These are phyloP conservation scores for Zeus faber DNA, from an alignment of 2,113 vertebrate genomes.

Conservation along the genomic window DNA sequence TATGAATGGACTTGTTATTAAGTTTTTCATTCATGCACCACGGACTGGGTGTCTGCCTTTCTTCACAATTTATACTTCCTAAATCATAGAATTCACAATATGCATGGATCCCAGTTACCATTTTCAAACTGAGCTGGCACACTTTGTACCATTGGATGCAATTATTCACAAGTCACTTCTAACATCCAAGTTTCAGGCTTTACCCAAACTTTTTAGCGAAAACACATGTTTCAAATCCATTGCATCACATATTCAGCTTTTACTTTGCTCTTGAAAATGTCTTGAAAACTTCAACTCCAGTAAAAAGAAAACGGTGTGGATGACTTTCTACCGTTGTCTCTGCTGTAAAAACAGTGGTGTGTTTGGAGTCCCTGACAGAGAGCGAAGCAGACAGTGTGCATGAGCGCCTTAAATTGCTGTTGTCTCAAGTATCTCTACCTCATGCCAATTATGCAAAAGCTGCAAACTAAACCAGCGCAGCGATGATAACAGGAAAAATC, in stretches of 20 bases:
- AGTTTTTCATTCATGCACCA: neutral
- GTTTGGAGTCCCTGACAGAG: conserved; percentile 35
- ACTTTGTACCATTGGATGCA: conserved; percentile 15
- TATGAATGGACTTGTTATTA: neutral
- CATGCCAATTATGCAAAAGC: conserved; percentile 55
- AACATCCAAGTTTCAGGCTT: conserved; percentile 22
- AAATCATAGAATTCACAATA: neutral
- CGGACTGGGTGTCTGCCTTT: neutral
- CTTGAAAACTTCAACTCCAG: conserved; percentile 37
- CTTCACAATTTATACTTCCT: neutral
- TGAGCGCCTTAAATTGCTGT: conserved; percentile 33
- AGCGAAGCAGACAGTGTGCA: conserved; percentile 49
- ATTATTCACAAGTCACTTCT: conserved; percentile 30
- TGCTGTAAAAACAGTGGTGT: conserved; percentile 21
- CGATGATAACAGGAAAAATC: conserved; percentile 54
- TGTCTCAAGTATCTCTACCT: conserved; percentile 54
- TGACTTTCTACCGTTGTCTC: conserved; percentile 34
- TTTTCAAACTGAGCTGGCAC: conserved; percentile 5
- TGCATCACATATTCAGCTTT: conserved; percentile 28
- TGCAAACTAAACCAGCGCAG: conserved; percentile 55
- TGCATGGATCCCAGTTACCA: neutral
- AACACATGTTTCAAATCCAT: conserved; percentile 60
- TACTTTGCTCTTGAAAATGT: conserved; percentile 56
- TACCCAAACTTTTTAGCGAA: conserved; percentile 3
- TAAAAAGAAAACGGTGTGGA: conserved; percentile 40